Conservation (phyloP, 35 echinoderm and acorn worm species). For the Acanthaster planci region DNA sequence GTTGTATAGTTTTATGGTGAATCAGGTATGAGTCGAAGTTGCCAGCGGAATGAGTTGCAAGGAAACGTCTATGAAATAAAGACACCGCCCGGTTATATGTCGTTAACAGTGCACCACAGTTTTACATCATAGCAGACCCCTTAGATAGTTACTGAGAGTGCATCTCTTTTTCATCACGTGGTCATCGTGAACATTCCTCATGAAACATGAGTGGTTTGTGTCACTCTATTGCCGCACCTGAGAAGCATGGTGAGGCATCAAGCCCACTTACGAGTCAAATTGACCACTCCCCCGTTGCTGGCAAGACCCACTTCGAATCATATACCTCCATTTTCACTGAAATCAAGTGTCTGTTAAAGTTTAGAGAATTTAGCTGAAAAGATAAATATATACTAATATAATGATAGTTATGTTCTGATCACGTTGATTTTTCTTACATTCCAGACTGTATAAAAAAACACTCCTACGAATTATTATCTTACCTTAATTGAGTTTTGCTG, state of each 20-base stretch:
- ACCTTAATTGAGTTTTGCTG: slow-evolving; percentile 24
- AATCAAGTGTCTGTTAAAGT: background rate
- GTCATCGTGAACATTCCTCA: too few species aligned
- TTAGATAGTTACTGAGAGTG: too few species aligned
- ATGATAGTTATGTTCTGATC: slow-evolving; percentile 6
- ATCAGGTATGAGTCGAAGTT: background rate
- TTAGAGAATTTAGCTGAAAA: background rate
- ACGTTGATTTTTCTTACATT: slow-evolving; percentile 30
- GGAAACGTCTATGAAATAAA: background rate
- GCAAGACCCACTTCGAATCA: slow-evolving; percentile 7
- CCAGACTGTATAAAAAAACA: slow-evolving; percentile 9
- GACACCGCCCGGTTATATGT: background rate
- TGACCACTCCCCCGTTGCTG: too few species aligned
- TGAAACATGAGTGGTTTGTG: too few species aligned
- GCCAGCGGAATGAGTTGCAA: background rate
- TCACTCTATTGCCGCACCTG: too few species aligned
- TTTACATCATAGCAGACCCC: too few species aligned
- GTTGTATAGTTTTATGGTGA: slow-evolving; percentile 14
- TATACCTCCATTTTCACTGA: slow-evolving; percentile 18
- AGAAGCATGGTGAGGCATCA: too few species aligned
- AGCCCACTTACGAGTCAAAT: too few species aligned
- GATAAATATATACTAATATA: slow-evolving; percentile 10
- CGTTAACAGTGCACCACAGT: too few species aligned
- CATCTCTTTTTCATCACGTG: too few species aligned
- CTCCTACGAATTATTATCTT: slow-evolving; percentile 26